phyloP scores from a whole-genome alignment of 2,888 invertebrate genomes.

The Lomographa bimaculata region DNA sequence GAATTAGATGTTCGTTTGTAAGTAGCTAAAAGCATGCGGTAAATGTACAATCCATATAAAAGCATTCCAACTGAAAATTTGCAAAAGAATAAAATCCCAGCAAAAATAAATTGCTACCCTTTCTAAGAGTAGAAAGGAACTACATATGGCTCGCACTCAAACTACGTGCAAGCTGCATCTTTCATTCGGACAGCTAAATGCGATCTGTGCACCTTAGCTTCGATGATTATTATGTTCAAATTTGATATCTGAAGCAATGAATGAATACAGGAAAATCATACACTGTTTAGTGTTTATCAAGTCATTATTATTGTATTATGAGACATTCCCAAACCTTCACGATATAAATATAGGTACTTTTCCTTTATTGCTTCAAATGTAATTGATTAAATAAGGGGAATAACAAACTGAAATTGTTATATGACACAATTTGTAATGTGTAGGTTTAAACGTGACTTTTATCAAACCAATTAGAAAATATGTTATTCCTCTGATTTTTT shows the following conservation, averaged over 20 bases:
- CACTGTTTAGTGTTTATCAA: too few relatives aligned
- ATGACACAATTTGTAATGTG: background rate
- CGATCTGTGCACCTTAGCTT: conserved; percentile 21
- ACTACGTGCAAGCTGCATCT: conserved; percentile 1
- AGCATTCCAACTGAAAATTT: background rate
- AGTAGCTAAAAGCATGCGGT: conserved; percentile 9
- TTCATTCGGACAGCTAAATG: conserved; percentile 5
- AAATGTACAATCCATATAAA: background rate
- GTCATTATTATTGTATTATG: too few relatives aligned
- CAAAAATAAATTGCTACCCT: too few relatives aligned
- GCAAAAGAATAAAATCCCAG: background rate
- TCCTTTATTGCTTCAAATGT: conserved; percentile 23
- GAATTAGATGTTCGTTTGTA: conserved; percentile 13
- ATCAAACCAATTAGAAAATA: too few relatives aligned
- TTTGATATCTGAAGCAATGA: conserved; percentile 23
- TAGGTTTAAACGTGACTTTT: too few relatives aligned
- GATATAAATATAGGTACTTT: too few relatives aligned
- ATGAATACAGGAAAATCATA: conserved; percentile 1
- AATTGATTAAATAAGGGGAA: conserved; percentile 20
- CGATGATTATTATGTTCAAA: conserved; percentile 2
- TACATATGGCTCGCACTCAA: background rate
- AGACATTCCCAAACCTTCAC: background rate
- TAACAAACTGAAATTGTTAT: conserved; percentile 11
- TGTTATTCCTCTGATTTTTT: conserved; percentile 27
- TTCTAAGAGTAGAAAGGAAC: too few relatives aligned